A percentile compares a stretch with the other conserved stretches of the same genome.
Conservation (phyloP, 2,888 invertebrate species). For the Drosophila atripex region DNA sequence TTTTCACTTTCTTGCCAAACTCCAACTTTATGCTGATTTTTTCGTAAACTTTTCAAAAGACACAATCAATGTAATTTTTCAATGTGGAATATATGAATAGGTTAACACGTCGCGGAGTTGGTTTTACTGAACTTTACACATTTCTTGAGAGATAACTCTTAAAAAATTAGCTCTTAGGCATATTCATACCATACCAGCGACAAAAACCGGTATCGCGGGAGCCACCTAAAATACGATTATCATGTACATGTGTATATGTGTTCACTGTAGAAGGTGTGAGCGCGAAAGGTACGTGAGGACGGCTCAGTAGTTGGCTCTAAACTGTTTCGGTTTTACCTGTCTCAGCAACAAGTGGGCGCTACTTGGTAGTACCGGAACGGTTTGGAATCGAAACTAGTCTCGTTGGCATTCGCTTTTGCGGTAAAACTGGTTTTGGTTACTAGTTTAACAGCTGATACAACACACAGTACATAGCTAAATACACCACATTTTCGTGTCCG, state of each 20-base stretch:
- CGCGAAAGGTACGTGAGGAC: slow-evolving; percentile 67
- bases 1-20: slow-evolving; percentile 14
- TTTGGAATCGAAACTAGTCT: slow-evolving; percentile 16
- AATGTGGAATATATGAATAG: not conserved
- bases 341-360: slow-evolving; percentile 44
- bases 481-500: not conserved
- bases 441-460: slow-evolving; percentile 50
- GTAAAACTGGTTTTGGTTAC: slow-evolving; percentile 42
- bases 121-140: slow-evolving; percentile 41
- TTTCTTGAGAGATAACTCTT: slow-evolving; percentile 42
- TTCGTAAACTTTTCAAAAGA: not conserved
- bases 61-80: not conserved
- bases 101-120: slow-evolving; percentile 15
- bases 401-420: slow-evolving; percentile 39
- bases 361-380: slow-evolving; percentile 18
- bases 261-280: slow-evolving; percentile 30
- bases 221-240: slow-evolving; percentile 43
- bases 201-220: slow-evolving; percentile 42
- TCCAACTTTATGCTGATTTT: not conserved
- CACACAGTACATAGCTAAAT: slow-evolving; percentile 16
- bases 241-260: slow-evolving; percentile 7
- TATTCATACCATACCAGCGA: slow-evolving; percentile 39
- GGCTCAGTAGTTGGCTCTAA: slow-evolving; percentile 68
- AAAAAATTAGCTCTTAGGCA: slow-evolving; percentile 45
- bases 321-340: slow-evolving; percentile 56